These are phyloP conservation scores for Pterostichus madidus DNA, from an alignment of 2,888 invertebrate species.

Conservation along the genomic window DNA sequence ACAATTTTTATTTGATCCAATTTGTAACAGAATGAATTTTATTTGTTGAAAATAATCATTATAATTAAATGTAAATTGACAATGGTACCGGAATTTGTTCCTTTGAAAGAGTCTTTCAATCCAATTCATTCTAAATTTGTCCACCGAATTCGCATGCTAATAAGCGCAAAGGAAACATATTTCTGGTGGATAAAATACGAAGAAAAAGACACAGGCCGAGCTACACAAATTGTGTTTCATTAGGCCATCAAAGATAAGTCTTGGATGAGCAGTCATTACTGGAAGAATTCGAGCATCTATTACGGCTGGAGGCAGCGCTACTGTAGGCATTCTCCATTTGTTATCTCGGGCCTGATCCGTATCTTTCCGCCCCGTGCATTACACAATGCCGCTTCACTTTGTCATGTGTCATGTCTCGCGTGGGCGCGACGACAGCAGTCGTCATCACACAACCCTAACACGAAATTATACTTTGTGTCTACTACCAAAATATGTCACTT, in stretches of 20 bases:
- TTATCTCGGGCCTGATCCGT: conserved; percentile 55
- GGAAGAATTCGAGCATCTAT: conserved; percentile 12
- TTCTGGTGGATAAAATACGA: too few species aligned
- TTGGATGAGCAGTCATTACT: background rate
- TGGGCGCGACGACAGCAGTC: conserved; percentile 58
- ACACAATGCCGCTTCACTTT: conserved; percentile 56
- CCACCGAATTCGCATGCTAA: too few species aligned
- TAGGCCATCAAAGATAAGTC: background rate
- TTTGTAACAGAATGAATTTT: too few species aligned
- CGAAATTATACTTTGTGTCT: conserved; percentile 3
- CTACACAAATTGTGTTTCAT: too few species aligned
- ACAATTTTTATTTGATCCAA: too few species aligned
- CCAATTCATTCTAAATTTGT: too few species aligned
- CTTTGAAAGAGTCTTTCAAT: too few species aligned
- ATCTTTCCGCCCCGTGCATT: conserved; percentile 50
- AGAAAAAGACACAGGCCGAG: too few species aligned
- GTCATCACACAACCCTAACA: conserved; percentile 40
- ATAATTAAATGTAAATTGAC: too few species aligned
- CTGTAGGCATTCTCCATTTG: conserved; percentile 51
- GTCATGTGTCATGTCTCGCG: conserved; percentile 61
- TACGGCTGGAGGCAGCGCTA: conserved; percentile 14
- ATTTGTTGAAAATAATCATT: too few species aligned
- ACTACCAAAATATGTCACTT: conserved; percentile 19
- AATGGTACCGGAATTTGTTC: too few species aligned
- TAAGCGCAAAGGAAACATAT: too few species aligned